Evolutionary conservation across 1,140 invertebrate species (phyloP).

Genomic region (Drosophila carrolli): DNA sequence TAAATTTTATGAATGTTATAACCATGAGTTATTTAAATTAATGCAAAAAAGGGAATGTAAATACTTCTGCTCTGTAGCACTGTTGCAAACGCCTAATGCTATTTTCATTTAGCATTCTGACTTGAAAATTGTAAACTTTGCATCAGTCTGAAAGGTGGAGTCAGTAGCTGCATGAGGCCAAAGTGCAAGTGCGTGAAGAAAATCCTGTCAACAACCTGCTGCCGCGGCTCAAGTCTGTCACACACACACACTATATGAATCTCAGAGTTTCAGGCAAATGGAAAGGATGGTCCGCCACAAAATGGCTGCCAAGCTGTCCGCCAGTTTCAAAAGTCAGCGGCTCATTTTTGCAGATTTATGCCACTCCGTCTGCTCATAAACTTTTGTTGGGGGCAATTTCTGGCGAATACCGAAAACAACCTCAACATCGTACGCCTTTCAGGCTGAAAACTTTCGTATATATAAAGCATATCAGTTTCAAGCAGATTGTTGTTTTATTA

Average conservation of each 20-base stretch:
- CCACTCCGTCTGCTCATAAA: constrained; percentile 45
- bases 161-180: constrained; percentile 4
- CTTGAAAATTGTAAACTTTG: constrained; percentile 8
- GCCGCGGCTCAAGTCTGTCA: constrained; percentile 8
- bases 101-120: constrained; percentile 14
- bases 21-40: too few relatives aligned
- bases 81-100: background rate
- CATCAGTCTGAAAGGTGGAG: background rate
- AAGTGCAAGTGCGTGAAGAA: constrained; percentile 31
- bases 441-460: constrained; percentile 53
- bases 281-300: background rate
- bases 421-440: constrained; percentile 13
- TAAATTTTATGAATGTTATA: too few relatives aligned
- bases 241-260: constrained; percentile 1
- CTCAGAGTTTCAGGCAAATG: background rate
- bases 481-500: constrained; percentile 40
- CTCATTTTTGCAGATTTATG: constrained; percentile 47
- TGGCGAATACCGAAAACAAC: constrained; percentile 31
- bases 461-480: constrained; percentile 66
- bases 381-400: constrained; percentile 47
- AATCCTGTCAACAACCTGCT: constrained; percentile 18
- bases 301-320: constrained; percentile 20
- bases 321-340: constrained; percentile 9
- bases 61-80: too few relatives aligned
- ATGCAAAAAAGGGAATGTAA: too few relatives aligned